Percentiles rank a stretch among this genome's conserved stretches.
phyloP scores from a whole-genome alignment of 2,797 vertebrate genomes.

The Schizopygopsis pylzovi region DNA sequence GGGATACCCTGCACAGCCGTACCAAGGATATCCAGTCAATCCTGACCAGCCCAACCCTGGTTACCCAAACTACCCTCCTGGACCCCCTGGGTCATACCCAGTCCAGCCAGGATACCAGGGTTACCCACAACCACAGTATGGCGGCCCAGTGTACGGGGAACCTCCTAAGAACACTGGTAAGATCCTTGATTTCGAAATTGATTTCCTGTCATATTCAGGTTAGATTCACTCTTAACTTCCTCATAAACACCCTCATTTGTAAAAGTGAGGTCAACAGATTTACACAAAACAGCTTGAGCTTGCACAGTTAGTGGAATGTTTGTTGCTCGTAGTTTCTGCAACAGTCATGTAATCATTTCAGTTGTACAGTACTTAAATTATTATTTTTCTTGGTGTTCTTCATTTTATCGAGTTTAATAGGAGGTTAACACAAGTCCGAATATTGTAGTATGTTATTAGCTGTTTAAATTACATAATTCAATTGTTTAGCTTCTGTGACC shows the following conservation, averaged over 20 bases:
- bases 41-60: slow-evolving; percentile 55
- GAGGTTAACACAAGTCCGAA: background rate
- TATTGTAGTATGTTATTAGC: background rate
- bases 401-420: background rate
- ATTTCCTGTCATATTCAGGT: background rate
- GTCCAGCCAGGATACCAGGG: slow-evolving; percentile 66
- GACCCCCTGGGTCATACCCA: slow-evolving; percentile 54
- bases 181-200: background rate
- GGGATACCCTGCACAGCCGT: slow-evolving; percentile 35
- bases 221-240: background rate
- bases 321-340: background rate
- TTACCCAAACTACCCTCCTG: slow-evolving; percentile 51
- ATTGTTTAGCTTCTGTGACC: background rate
- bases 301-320: background rate
- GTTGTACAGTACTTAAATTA: background rate
- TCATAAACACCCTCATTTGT: background rate
- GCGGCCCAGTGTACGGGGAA: slow-evolving; percentile 57
- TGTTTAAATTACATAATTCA: background rate
- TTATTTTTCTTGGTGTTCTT: background rate
- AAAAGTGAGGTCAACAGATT: background rate
- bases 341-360: background rate
- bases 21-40: slow-evolving; percentile 52
- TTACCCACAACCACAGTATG: slow-evolving; percentile 62
- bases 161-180: slow-evolving; percentile 66
- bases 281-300: background rate